Conservation (phyloP, 2,797 vertebrate genomes). For the Holocentrus rufus region DNA sequence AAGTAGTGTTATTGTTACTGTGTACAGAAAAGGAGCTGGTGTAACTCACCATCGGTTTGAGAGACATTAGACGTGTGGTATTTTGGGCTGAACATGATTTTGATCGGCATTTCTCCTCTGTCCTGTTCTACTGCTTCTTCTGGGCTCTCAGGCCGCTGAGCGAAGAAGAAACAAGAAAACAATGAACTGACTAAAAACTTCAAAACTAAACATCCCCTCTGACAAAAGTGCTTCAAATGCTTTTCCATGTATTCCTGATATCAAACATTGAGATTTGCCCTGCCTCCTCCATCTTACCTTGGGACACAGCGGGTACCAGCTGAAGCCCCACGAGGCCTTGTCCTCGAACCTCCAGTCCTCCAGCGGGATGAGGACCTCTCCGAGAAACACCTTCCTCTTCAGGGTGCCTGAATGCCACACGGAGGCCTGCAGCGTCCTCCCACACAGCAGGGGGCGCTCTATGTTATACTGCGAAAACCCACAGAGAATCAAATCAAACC, state of each 20-base stretch:
- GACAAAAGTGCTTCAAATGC: too few species aligned
- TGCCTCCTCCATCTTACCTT: conserved; percentile 79
- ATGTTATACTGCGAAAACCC: conserved; percentile 81
- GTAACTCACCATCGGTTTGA: background rate
- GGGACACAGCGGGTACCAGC: conserved; percentile 85
- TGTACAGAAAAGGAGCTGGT: too few species aligned
- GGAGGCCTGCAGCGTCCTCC: conserved; percentile 83
- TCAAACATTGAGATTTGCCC: background rate
- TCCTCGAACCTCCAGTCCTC: conserved; percentile 85
- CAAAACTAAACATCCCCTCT: background rate
- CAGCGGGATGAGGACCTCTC: conserved; percentile 87
- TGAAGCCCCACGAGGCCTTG: conserved; percentile 61
- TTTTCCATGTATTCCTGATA: too few species aligned
- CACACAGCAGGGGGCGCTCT: conserved; percentile 80
- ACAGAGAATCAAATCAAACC: background rate
- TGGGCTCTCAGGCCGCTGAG: conserved; percentile 72
- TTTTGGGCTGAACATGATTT: conserved; percentile 68
- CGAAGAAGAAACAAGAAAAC: conserved; percentile 13
- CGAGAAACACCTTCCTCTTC: conserved; percentile 86
- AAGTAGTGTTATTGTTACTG: too few species aligned
- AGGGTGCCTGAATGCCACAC: conserved; percentile 91
- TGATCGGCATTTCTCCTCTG: conserved; percentile 68
- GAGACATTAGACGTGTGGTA: background rate
- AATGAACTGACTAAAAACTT: background rate
- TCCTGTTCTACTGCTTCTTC: conserved; percentile 60